Base-by-base conservation (phyloP, 2,113 vertebrate species). In the Manacus vitellinus region DNA sequence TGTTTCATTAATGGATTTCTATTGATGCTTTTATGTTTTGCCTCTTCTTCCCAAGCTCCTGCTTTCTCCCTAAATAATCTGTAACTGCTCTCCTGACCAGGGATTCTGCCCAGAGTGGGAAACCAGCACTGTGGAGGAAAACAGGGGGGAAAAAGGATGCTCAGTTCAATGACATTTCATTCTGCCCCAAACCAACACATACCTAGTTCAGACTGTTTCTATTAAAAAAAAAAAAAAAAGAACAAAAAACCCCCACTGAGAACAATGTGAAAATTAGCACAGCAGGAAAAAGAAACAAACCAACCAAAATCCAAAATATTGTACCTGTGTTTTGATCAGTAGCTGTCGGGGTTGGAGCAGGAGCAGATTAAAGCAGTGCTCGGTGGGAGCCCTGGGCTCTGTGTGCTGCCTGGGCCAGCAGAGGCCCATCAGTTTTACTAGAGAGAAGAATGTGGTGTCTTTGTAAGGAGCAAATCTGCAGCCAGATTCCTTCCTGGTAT, bases 401-500 rank as follows among this genome's bases (percentile, higher is more conserved):
- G 41, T 23, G 85, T 21, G 85, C 93, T 95, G 81, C 51, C 90
- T 77, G 82, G 79, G 67, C 59, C 88, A 92, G 82, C 89, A 88
- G 27, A 25, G 30, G 80, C 77, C 77, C 88, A 66, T 71, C 85
- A 25, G 56, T 91, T 80, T 56, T 31, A n/a, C 75, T 46, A 21
- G 72, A 49, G 61, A 83, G 68, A 74, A 92, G 85, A 92, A 92
- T 70, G 85, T 2, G 4, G 39, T 83, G 43, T 66, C 91, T 85
- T 73, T 93, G 66, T 55, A 51, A 89, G 82, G 76, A 83, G 28
- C 81, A 74, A 72, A 84, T 81, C 79, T 89, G 59, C 75, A 86
- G 83, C 88, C 90, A 93, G 91, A 96, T 88, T 91, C 86, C 85
- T 78, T 44, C 76, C 72, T 81, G 73, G 17, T 71, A 35, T 80